A percentile compares a stretch with the other conserved stretches of the same genome.
phyloP scores from a whole-genome alignment of 1,140 invertebrate species.

The Liolophura sinensis region DNA sequence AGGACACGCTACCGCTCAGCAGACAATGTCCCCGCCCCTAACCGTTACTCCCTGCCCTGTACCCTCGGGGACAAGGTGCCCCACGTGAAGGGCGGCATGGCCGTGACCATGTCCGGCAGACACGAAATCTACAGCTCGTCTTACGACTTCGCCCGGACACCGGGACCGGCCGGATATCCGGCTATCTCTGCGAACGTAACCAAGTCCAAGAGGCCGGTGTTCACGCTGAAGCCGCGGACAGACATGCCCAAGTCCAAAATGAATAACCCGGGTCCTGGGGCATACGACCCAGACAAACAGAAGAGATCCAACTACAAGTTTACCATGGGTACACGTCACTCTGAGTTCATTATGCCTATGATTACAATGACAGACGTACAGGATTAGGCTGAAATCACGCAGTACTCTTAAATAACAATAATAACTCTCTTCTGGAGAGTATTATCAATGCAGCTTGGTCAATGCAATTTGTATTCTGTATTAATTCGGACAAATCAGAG shows the following conservation, averaged over 20 bases:
- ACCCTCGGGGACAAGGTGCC: conserved; percentile 25
- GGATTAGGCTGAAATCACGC: too few species aligned
- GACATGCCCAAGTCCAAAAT: conserved; percentile 23
- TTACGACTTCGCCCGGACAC: conserved; percentile 35
- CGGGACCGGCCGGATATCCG: conserved; percentile 34
- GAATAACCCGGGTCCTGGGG: conserved; percentile 33
- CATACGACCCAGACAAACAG: conserved; percentile 19
- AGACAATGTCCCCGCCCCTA: conserved; percentile 28
- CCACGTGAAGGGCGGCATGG: conserved; percentile 17
- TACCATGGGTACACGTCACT: conserved; percentile 36
- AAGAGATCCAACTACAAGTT: conserved; percentile 29
- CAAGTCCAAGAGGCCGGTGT: conserved; percentile 18
- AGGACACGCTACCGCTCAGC: conserved; percentile 9
- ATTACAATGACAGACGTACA: conserved; percentile 26
- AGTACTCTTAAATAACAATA: too few species aligned
- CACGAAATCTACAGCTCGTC: conserved; percentile 22
- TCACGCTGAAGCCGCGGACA: conserved; percentile 21
- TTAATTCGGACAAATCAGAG: too few species aligned
- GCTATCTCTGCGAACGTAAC: conserved; percentile 13
- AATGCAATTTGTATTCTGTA: too few species aligned
- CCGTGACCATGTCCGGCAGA: conserved; percentile 14
- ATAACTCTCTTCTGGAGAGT: too few species aligned
- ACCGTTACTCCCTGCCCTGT: conserved; percentile 28
- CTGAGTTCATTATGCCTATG: conserved; percentile 29
- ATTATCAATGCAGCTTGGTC: too few species aligned